Percentiles rank a stretch among this genome's conserved stretches.
Evolutionary conservation across 2,113 vertebrate species (phyloP).

Genomic region (Desmodus rotundus): DNA sequence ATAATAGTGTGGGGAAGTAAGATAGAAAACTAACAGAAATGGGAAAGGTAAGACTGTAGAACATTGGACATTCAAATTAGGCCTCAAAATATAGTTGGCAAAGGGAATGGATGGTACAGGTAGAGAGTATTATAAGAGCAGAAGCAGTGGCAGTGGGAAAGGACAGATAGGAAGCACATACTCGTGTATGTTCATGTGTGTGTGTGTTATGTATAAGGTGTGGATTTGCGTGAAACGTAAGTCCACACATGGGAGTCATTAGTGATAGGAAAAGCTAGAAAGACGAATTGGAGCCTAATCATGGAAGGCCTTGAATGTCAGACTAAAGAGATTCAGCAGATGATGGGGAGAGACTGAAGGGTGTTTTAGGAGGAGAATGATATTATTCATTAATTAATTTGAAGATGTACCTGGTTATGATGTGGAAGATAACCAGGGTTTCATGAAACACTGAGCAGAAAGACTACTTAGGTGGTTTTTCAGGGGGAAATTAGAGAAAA

Average conservation of each 20-base stretch:
- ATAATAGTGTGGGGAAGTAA: background rate
- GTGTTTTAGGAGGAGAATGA: background rate
- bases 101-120: background rate
- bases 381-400: background rate
- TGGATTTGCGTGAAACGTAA: background rate
- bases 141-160: background rate
- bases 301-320: background rate
- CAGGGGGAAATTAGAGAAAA: background rate
- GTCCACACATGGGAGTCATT: background rate
- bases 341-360: background rate
- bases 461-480: background rate
- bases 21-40: conserved; percentile 5
- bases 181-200: background rate
- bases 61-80: background rate
- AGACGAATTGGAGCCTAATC: background rate
- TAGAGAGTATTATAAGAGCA: background rate
- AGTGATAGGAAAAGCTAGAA: background rate
- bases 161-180: background rate
- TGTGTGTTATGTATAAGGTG: background rate
- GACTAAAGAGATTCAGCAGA: background rate
- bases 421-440: background rate
- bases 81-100: background rate
- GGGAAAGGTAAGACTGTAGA: background rate
- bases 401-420: background rate
- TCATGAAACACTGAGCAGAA: background rate